A percentile compares a stretch with the other conserved stretches of the same genome.
These are phyloP conservation scores for Sinohyriopsis cumingii DNA, from an alignment of 2,888 invertebrate species.

Conservation along the genomic window DNA sequence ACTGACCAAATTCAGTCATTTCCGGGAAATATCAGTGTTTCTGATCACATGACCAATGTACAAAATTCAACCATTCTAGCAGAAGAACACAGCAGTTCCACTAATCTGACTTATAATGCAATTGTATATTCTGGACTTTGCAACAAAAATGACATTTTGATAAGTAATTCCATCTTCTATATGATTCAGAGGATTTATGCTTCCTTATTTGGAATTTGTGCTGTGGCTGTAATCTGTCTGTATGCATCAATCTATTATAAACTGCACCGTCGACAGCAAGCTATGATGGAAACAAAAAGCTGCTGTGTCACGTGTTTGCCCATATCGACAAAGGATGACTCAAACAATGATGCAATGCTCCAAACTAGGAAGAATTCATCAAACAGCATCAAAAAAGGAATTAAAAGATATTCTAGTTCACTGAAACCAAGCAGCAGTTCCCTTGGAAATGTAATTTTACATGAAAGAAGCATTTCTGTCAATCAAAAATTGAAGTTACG, in stretches of 20 bases:
- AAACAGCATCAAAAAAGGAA: too few species aligned
- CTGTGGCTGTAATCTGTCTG: conserved; percentile 64
- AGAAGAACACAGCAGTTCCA: neutral
- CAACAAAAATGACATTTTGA: conserved; percentile 29
- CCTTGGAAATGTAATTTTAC: too few species aligned
- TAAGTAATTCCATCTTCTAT: conserved; percentile 40
- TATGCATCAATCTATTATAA: conserved; percentile 59
- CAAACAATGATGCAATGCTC: too few species aligned
- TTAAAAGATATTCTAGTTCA: conserved; percentile 7
- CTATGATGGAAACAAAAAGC: too few species aligned
- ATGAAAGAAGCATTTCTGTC: too few species aligned
- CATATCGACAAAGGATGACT: too few species aligned
- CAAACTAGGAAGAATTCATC: too few species aligned
- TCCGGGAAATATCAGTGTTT: neutral
- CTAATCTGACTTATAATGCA: too few species aligned
- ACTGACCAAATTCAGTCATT: neutral
- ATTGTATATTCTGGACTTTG: conserved; percentile 39
- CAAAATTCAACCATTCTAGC: neutral
- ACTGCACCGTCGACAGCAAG: too few species aligned
- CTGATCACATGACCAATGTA: neutral
- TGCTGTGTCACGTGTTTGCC: too few species aligned
- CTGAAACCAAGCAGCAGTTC: too few species aligned
- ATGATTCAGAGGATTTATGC: conserved; percentile 58
- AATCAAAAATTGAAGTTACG: conserved; percentile 17
- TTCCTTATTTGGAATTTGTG: conserved; percentile 61